These are phyloP conservation scores for Rhinolophus ferrumequinum DNA, from an alignment of 2,113 vertebrate genomes.

Conservation along the genomic window DNA sequence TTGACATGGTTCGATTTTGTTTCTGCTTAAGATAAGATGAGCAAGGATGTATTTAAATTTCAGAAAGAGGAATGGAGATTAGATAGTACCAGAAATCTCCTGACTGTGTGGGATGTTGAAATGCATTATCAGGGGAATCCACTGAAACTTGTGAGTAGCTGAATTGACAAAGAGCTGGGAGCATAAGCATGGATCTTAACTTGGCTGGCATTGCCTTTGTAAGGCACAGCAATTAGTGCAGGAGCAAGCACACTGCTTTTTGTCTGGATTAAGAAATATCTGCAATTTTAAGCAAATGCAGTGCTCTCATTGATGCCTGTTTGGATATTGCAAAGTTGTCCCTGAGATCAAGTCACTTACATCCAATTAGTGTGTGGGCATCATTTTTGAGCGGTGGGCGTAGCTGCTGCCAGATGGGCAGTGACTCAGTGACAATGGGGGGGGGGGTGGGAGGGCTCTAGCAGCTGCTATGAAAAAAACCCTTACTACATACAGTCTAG, in stretches of 20 bases:
- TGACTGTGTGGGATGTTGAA: conserved; percentile 31
- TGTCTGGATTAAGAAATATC: conserved; percentile 32
- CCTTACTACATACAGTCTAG: neutral
- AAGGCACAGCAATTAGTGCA: neutral
- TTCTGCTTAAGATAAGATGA: conserved; percentile 51
- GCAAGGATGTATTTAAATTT: conserved; percentile 62
- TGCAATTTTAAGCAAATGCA: conserved; percentile 38
- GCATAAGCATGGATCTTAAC: neutral
- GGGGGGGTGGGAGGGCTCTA: neutral
- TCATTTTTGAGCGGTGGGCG: neutral
- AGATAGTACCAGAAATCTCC: conserved; percentile 56
- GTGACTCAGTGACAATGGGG: neutral
- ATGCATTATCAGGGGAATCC: conserved; percentile 50
- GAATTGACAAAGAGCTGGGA: conserved; percentile 16
- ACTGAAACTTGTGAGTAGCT: neutral
- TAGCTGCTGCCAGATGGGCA: neutral
- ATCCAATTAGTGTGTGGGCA: neutral
- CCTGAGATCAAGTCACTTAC: neutral
- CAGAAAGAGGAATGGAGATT: conserved; percentile 50
- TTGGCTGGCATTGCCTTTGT: conserved; percentile 19
- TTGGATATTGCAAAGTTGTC: neutral
- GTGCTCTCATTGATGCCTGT: neutral
- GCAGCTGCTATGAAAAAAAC: neutral
- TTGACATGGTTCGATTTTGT: conserved; percentile 9
- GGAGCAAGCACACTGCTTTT: neutral